Evolutionary conservation across 2,888 invertebrate genomes (phyloP), one percentile per base, ranked within the genome.

Genomic region (Argyresthia albistria): DNA sequence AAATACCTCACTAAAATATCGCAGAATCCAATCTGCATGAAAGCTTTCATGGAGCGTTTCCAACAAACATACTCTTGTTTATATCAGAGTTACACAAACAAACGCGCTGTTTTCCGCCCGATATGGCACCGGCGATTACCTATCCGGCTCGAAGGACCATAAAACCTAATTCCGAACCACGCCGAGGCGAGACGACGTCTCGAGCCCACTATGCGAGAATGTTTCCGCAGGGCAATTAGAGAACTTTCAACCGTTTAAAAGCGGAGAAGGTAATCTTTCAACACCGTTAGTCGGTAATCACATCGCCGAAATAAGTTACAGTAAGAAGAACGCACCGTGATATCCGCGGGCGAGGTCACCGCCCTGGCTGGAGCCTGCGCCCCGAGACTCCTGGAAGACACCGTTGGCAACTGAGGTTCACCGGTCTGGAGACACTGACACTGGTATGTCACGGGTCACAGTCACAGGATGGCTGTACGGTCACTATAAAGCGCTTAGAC

Each of bases 311-410:
- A 51, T 25, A 51, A 36, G 42, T 16, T 50, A 36, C 37, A 48
- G 42, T 42, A n/a, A 39, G 35, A 46, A 35, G 48, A n/a, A 35
- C 50, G 14, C 43, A 50, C 50, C 50, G 50, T 50, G 50, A 50
- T 50, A 50, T 43, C 50, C 35, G 39, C 53, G 10, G 52, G 45
- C 55, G 67, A 73, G 77, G 80, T 79, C 77, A 76, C 61, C 70
- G 80, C 69, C 72, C 77, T 25, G 25, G 25, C 65, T 68, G 61
- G 37, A 45, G 35, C 37, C 46, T 16, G 39, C 14, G 46, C 9
- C 36, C 11, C 36, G 51, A n/a, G 9, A 11, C 14, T 35, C 43
- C 43, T 51, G 14, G 51, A 9, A 16, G 45, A 15, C 46, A 51
- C 45, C 25, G 12, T 49, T 11, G 42, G n/a, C 42, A 16, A n/a